A percentile compares a stretch with the other conserved stretches of the same genome.
Conservation (phyloP, 2,888 invertebrate species). For the Synanthedon tipuliformis region DNA sequence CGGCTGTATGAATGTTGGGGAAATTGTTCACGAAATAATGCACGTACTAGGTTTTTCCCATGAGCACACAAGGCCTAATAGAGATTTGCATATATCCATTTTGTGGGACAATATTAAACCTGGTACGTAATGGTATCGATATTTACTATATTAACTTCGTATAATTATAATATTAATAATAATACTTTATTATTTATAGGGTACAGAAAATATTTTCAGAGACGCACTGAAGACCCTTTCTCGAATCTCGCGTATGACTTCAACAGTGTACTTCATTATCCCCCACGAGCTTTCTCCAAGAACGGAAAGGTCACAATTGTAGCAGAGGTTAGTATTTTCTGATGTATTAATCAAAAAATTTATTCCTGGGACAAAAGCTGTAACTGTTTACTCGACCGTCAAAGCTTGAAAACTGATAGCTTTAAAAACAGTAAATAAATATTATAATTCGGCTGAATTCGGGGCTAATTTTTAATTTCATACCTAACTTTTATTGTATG, state of each 20-base stretch:
- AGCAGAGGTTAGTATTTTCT: slow-evolving; percentile 63
- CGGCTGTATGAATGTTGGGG: slow-evolving; percentile 73
- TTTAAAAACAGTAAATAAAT: no score
- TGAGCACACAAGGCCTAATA: slow-evolving; percentile 80
- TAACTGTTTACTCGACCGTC: no score
- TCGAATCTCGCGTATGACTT: slow-evolving; percentile 73
- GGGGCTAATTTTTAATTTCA: no score
- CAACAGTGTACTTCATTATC: slow-evolving; percentile 83
- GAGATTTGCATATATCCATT: slow-evolving; percentile 75
- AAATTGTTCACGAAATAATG: slow-evolving; percentile 83
- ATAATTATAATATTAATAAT: no score
- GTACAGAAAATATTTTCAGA: slow-evolving; percentile 75
- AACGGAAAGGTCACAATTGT: slow-evolving; percentile 78
- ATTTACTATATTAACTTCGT: neutral
- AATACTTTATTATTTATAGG: slow-evolving; percentile 49
- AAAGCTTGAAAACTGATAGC: no score
- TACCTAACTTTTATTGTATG: neutral
- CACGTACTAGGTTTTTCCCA: slow-evolving; percentile 83
- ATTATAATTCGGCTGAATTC: no score
- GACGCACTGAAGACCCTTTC: slow-evolving; percentile 17
- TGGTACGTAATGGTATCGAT: slow-evolving; percentile 35
- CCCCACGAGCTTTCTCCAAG: slow-evolving; percentile 77
- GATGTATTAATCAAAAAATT: neutral
- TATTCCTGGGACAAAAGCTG: no score
- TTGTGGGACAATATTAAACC: slow-evolving; percentile 77